Evolutionary conservation across 2,113 vertebrate species (phyloP).

Genomic region (Synodontis membranacea): DNA sequence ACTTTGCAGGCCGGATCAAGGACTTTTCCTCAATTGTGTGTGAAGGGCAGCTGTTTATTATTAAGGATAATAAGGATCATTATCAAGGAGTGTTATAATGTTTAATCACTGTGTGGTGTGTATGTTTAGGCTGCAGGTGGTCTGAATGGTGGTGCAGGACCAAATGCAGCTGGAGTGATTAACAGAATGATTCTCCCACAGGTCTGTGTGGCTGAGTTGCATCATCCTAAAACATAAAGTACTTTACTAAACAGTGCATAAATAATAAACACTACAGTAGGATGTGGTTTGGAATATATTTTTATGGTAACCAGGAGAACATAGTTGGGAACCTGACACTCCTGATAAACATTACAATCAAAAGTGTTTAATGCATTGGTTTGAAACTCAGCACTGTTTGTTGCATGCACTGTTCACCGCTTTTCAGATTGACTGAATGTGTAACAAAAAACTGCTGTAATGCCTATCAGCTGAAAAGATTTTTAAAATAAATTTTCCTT

Average conservation of each 20-base stretch:
- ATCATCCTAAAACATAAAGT: neutral
- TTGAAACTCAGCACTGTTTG: neutral
- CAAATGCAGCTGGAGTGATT: neutral
- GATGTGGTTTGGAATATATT: neutral
- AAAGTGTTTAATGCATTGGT: neutral
- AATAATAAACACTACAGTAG: neutral
- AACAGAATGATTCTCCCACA: slow-evolving; percentile 13
- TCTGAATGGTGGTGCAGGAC: slow-evolving; percentile 14
- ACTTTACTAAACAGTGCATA: neutral
- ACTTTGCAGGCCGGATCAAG: no score
- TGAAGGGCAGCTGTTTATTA: neutral
- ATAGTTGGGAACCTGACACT: neutral
- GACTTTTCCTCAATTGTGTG: no score
- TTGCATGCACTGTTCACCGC: neutral
- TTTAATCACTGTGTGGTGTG: neutral
- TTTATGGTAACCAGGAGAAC: neutral
- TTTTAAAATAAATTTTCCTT: neutral
- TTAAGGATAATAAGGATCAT: no score
- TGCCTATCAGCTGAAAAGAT: neutral
- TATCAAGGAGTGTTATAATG: neutral
- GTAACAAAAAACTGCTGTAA: neutral
- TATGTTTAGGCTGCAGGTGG: slow-evolving; percentile 8
- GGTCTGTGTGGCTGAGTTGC: neutral
- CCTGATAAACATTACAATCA: neutral
- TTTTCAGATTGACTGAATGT: neutral